Evolutionary conservation across 2,113 vertebrate species (phyloP), one percentile per base, ranked within the genome.

Genomic region (Pygoscelis antarcticus): DNA sequence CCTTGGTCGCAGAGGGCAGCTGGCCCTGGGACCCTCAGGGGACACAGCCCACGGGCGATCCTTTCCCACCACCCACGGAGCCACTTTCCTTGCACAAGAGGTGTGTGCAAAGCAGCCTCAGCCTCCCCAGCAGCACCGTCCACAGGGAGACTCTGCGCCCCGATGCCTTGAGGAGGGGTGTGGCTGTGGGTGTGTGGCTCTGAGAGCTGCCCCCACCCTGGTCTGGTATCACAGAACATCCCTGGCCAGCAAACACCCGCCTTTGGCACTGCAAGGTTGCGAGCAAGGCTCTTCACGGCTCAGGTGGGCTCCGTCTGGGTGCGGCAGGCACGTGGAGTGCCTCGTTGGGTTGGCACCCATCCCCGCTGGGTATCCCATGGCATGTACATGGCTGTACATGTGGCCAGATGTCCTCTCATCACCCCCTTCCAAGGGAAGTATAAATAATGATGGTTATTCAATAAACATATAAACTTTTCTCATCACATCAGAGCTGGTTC

Each of bases 371-470:
- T 10, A 4, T 13, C 36, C 44, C 51, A 13, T 6, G 14, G n/a
- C 17, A 34, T 0, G 25, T 30, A 23, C 10, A 1, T 4, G 2
- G 44, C 47, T 62, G 15, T 29, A 14, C 12, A 4, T 11, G 8
- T 15, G 75, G 38, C 21, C 30, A 18, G 34, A 3, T 18, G 55
- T 29, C 23, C 29, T 49, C 62, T 13, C 51, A 10, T 16, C 62
- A 8, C 16, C 25, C 20, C 16, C 32, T 25, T 49, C 44, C 44
- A 8, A 42, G 62, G 62, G 62, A 36, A 20, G 9, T 15, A 2
- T 5, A 36, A 51, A 25, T 10, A 20, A 5, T 3, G 36, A 9
- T 4, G 30, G 20, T 36, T 51, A 9, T 8, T 51, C 72, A 30
- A 10, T 51, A 60, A 17, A 7, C 5, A 42, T 3, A 14, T 6